Evolutionary conservation across 2,888 invertebrate species (phyloP).

Genomic region (Scelioninae gen. 2): DNA sequence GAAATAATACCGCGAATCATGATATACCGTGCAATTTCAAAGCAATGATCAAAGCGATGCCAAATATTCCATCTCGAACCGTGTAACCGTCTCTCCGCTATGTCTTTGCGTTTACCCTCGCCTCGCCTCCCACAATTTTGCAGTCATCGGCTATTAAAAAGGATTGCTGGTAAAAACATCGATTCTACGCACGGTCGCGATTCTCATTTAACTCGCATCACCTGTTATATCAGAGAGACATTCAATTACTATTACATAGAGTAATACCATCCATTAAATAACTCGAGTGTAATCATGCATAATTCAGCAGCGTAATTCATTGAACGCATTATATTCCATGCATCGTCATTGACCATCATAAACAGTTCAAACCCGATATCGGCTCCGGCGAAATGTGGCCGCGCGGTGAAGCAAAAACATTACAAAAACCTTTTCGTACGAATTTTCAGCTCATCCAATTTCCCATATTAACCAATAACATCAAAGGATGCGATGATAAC

Average conservation of each 20-base stretch:
- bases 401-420: slow-evolving; percentile 45
- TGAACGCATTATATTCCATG: slow-evolving; percentile 38
- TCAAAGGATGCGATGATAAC: slow-evolving; percentile 45
- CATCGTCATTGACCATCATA: slow-evolving; percentile 46
- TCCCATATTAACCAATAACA: slow-evolving; percentile 49
- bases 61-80: too few species aligned
- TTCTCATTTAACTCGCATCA: slow-evolving; percentile 31
- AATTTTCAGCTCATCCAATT: slow-evolving; percentile 47
- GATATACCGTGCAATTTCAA: too few species aligned
- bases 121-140: too few species aligned
- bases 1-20: too few species aligned
- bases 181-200: too few species aligned
- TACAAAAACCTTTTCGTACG: slow-evolving; percentile 44
- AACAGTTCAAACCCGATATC: slow-evolving; percentile 45
- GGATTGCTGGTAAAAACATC: too few species aligned
- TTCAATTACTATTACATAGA: slow-evolving; percentile 45
- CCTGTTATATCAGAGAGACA: slow-evolving; percentile 25
- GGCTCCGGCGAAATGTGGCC: slow-evolving; percentile 6
- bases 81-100: too few species aligned
- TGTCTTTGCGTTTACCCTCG: too few species aligned
- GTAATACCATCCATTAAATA: slow-evolving; percentile 47
- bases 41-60: too few species aligned
- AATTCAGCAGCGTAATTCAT: slow-evolving; percentile 51
- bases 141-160: too few species aligned
- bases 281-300: slow-evolving; percentile 48